phyloP scores from a whole-genome alignment of 2,113 vertebrate species.

The Hiodon tergisus region DNA sequence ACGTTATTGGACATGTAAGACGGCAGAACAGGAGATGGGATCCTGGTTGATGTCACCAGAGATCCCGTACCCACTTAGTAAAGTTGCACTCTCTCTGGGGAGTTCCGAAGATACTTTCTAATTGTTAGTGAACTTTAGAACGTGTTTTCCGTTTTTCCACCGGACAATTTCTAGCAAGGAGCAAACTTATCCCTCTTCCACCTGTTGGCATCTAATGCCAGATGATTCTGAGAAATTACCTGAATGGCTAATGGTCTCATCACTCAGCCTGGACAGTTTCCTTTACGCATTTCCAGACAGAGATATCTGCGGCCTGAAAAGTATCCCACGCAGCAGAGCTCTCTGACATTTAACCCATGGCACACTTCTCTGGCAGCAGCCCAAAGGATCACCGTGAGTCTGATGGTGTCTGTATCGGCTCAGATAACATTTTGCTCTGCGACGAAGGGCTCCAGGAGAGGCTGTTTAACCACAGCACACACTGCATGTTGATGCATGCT shows the following conservation, averaged over 20 bases:
- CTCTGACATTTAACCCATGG: conserved; percentile 32
- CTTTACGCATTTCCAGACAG: conserved; percentile 34
- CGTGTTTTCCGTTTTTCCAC: too few species aligned
- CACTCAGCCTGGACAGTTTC: conserved; percentile 41
- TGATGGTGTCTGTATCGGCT: conserved; percentile 8
- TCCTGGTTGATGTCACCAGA: too few species aligned
- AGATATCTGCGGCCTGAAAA: conserved; percentile 21
- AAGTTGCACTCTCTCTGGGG: too few species aligned
- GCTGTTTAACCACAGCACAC: too few species aligned
- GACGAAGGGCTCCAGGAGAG: not conserved
- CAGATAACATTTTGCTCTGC: not conserved
- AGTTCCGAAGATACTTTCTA: too few species aligned
- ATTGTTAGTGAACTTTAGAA: too few species aligned
- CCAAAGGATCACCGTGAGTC: conserved; percentile 20
- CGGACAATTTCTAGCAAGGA: too few species aligned
- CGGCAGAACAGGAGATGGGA: too few species aligned
- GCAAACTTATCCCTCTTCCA: too few species aligned
- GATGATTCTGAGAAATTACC: conserved; percentile 39
- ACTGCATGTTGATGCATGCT: too few species aligned
- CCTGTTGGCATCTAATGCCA: conserved; percentile 41
- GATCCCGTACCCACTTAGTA: too few species aligned
- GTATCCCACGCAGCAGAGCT: conserved; percentile 19
- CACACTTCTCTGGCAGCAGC: conserved; percentile 24
- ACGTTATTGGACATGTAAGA: too few species aligned
- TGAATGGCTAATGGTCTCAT: conserved; percentile 37